Percentiles rank a stretch among this genome's conserved stretches.
phyloP scores from a whole-genome alignment of 2,113 vertebrate species.

The Todiramphus saurophagus region DNA sequence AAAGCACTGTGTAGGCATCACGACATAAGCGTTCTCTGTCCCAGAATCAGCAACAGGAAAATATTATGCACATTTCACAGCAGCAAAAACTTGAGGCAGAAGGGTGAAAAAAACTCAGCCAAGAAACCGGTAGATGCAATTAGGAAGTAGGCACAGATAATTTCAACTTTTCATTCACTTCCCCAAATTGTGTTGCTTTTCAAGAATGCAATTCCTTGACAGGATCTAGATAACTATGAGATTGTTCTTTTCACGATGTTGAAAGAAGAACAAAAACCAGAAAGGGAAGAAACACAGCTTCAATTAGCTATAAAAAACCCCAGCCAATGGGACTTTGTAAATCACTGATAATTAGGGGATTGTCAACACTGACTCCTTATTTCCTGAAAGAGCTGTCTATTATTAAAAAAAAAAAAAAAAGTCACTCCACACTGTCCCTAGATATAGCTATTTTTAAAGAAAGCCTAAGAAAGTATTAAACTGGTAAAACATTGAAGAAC shows the following conservation, averaged over 20 bases:
- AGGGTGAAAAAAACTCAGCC: background rate
- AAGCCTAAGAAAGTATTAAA: background rate
- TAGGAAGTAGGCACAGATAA: background rate
- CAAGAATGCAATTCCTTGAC: background rate
- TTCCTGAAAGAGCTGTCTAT: background rate
- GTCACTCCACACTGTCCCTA: background rate
- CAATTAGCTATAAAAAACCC: background rate
- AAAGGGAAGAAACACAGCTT: background rate
- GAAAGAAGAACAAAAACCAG: background rate
- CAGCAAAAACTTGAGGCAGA: background rate
- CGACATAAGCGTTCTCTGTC: background rate
- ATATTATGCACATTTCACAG: background rate
- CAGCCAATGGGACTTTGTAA: background rate
- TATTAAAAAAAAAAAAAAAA: background rate
- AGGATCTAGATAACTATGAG: background rate
- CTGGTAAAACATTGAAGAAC: background rate
- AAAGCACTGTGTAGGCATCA: constrained; percentile 6
- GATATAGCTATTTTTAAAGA: background rate
- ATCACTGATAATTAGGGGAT: constrained; percentile 22
- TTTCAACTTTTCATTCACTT: background rate
- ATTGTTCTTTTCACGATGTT: background rate
- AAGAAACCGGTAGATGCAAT: background rate
- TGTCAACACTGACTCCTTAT: background rate
- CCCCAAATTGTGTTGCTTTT: background rate
- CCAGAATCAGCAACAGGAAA: background rate